Evolutionary conservation across 2,797 vertebrate species (phyloP).

Genomic region (Sebastes jordani): DNA sequence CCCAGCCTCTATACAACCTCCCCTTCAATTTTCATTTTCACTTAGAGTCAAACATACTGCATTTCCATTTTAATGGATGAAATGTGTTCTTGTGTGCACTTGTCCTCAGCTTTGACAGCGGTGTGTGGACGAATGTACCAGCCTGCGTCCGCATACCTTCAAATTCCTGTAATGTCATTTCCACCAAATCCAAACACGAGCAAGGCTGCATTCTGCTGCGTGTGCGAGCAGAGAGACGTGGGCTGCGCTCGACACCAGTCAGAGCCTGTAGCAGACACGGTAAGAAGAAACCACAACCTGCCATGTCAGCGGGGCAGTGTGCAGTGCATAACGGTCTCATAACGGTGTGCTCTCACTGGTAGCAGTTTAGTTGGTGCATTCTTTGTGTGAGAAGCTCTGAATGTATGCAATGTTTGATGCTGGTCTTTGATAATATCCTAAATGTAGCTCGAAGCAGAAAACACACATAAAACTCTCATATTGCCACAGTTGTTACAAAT

Average conservation of each 20-base stretch:
- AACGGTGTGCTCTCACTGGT: not conserved
- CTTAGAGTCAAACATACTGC: not conserved
- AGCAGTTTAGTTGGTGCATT: not conserved
- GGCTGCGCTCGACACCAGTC: not conserved
- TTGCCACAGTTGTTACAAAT: not conserved
- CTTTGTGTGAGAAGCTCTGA: not conserved
- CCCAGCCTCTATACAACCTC: no score
- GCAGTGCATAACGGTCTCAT: no score
- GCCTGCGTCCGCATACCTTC: not conserved
- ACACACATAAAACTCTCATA: not conserved
- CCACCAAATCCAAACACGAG: fast-evolving
- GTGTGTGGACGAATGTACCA: not conserved
- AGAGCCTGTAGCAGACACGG: slow-evolving; percentile 28
- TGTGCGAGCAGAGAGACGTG: not conserved
- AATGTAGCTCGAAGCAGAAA: not conserved
- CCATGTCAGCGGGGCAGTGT: not conserved
- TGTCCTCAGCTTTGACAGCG: not conserved
- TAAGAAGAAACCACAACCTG: not conserved
- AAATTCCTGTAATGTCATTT: slow-evolving; percentile 27
- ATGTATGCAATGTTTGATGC: not conserved
- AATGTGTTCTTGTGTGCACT: not conserved
- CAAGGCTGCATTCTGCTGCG: slow-evolving; percentile 19
- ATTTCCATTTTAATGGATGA: not conserved
- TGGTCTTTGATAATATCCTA: not conserved
- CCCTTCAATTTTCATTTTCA: no score